Percentiles rank a stretch among this genome's conserved stretches.
Evolutionary conservation across 2,113 vertebrate species (phyloP).

Genomic region (Chaetura pelagica): DNA sequence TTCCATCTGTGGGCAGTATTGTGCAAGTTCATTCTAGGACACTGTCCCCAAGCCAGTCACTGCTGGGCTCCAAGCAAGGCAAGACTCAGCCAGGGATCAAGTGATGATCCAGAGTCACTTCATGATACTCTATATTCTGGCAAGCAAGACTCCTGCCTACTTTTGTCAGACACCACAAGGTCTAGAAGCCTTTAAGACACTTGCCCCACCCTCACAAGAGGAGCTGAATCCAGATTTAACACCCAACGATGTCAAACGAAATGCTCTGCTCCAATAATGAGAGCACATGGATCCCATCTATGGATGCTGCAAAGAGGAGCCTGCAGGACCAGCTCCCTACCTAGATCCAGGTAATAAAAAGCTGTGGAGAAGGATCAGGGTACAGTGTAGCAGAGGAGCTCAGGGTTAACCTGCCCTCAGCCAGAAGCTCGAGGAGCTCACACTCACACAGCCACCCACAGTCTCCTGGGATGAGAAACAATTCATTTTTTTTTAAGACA

Average conservation of each 20-base stretch:
- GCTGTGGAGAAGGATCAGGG: background rate
- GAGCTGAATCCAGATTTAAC: background rate
- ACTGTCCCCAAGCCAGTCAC: background rate
- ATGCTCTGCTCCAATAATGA: background rate
- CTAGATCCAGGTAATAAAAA: background rate
- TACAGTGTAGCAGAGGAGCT: background rate
- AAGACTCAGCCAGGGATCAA: background rate
- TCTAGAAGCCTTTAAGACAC: background rate
- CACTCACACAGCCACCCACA: background rate
- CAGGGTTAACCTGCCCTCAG: background rate
- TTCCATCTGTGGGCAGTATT: background rate
- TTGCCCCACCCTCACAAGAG: background rate
- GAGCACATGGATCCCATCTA: background rate
- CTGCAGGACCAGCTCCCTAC: background rate
- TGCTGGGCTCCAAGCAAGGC: background rate
- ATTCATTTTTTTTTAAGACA: background rate
- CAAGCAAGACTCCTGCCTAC: background rate
- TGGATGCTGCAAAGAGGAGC: background rate
- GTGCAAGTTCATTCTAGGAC: conserved; percentile 35
- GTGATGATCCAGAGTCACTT: background rate
- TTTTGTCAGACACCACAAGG: background rate
- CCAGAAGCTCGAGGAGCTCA: background rate
- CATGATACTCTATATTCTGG: background rate
- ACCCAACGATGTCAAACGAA: background rate
- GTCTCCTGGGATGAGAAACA: background rate